A percentile compares a stretch with the other conserved stretches of the same genome.
phyloP scores from a whole-genome alignment of 2,888 invertebrate genomes.

The Platerodrilus igneus region DNA sequence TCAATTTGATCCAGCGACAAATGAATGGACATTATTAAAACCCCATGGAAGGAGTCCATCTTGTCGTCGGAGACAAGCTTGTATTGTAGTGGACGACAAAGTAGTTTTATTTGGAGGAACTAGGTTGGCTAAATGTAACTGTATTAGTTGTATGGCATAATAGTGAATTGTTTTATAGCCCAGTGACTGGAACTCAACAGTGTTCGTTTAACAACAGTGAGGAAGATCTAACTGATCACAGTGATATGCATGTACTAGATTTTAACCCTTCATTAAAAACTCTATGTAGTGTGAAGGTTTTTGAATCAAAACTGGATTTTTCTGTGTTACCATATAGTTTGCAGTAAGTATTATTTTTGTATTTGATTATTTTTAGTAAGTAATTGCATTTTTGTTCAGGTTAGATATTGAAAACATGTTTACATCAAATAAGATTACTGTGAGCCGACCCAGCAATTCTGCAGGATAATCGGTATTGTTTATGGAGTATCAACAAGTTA shows the following conservation, averaged over 20 bases:
- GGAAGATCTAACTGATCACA: slow-evolving; percentile 67
- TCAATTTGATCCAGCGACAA: slow-evolving; percentile 61
- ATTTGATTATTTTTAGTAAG: neutral
- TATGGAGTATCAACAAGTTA: too few species aligned
- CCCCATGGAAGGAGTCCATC: slow-evolving; percentile 59
- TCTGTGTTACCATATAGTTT: slow-evolving; percentile 60
- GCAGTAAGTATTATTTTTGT: slow-evolving; percentile 49
- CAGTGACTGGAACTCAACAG: slow-evolving; percentile 18
- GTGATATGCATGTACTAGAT: slow-evolving; percentile 79
- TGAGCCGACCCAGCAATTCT: slow-evolving; percentile 44
- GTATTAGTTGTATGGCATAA: too few species aligned
- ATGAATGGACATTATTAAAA: slow-evolving; percentile 58
- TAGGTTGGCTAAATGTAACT: slow-evolving; percentile 56
- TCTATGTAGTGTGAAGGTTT: slow-evolving; percentile 62
- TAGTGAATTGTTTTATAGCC: slow-evolving; percentile 11
- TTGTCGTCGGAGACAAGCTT: slow-evolving; percentile 71
- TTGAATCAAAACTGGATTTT: slow-evolving; percentile 61
- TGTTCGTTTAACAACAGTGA: slow-evolving; percentile 42
- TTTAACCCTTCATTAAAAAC: slow-evolving; percentile 72
- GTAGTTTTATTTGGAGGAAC: slow-evolving; percentile 89
- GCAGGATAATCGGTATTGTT: slow-evolving; percentile 45
- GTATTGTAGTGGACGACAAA: slow-evolving; percentile 66
- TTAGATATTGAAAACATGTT: slow-evolving; percentile 66
- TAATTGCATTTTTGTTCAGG: slow-evolving; percentile 47
- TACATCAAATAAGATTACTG: slow-evolving; percentile 64